Evolutionary conservation across 2,113 vertebrate genomes (phyloP), one percentile per base, ranked within the genome.

Genomic region (Zosterops hypoxanthus): DNA sequence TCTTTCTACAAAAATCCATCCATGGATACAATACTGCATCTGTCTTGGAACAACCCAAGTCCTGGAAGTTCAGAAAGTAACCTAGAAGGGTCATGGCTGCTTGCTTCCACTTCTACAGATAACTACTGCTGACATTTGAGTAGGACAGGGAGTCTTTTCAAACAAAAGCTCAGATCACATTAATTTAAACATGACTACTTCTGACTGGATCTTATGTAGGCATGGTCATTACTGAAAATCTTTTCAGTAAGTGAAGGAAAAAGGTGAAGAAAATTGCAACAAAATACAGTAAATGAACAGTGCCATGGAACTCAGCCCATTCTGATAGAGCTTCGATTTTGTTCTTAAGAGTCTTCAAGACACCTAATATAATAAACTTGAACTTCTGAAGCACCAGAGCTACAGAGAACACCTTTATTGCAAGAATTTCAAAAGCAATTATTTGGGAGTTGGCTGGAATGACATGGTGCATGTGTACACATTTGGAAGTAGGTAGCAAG

Each of bases 391-490:
- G 31, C 12, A 31, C 5, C 36, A 16, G 56, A 75, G 19, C 60
- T 61, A 71, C 14, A 25, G 22, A 66, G 23, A 71, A n/a, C 72
- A 61, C 56, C 61, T 66, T 31, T 52, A 57, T 21, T 56, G 20
- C 8, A 71, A 52, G 17, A n/a, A 50, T 65, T 84, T 66, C 53
- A 47, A 42, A 92, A 66, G 36, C 14, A 56, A 52, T 61, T 42
- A 42, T 72, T 69, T n/a, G 55, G 23, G 29, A 47, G 31, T 23
- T 78, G 26, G 17, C 6, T 73, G 28, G 34, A 81, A 71, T 33
- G 7, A 26, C 3, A 28, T 0, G 57, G 12, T 31, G 9, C 26
- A n/a, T 3, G 5, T 60, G 18, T 8, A 52, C 4, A 17, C 22
- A 29, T 56, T 56, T 36, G 42, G 33, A 84, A 83, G 19, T 26